Evolutionary conservation across 2,113 vertebrate species (phyloP).

Genomic region (Phycodurus eques): DNA sequence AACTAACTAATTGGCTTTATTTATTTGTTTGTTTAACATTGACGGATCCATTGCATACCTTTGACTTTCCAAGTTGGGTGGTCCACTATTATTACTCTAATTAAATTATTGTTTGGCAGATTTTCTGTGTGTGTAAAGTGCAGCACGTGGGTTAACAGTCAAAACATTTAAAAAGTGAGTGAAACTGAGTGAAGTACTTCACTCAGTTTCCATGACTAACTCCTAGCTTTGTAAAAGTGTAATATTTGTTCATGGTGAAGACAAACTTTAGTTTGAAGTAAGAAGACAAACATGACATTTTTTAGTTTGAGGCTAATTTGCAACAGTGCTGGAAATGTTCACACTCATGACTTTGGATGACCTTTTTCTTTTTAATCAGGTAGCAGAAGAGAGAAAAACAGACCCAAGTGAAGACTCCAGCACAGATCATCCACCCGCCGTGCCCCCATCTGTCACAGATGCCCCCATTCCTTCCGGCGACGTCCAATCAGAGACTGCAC

Average conservation of each 20-base stretch:
- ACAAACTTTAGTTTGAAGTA: background rate
- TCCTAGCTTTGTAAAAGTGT: background rate
- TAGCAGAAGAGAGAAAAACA: constrained; percentile 32
- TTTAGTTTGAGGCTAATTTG: background rate
- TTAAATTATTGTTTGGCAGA: too few relatives aligned
- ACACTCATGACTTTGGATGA: background rate
- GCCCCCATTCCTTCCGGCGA: constrained; percentile 21
- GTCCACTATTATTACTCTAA: too few relatives aligned
- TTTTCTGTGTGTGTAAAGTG: background rate
- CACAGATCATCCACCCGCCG: constrained; percentile 9
- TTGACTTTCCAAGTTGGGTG: too few relatives aligned
- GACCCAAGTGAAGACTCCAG: constrained; percentile 22
- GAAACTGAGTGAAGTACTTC: background rate
- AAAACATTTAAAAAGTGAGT: background rate
- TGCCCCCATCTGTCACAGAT: constrained; percentile 14
- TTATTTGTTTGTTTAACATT: too few relatives aligned
- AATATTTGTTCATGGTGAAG: background rate
- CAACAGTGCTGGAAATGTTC: background rate
- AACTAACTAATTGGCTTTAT: too few relatives aligned
- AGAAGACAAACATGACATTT: background rate
- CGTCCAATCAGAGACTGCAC: constrained; percentile 26
- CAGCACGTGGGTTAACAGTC: background rate
- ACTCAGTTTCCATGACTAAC: constrained; percentile 7
- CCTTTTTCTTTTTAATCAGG: constrained; percentile 35
- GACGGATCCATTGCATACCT: too few relatives aligned